Evolutionary conservation across 2,888 invertebrate genomes (phyloP).

Genomic region (Tenthredo amoena): DNA sequence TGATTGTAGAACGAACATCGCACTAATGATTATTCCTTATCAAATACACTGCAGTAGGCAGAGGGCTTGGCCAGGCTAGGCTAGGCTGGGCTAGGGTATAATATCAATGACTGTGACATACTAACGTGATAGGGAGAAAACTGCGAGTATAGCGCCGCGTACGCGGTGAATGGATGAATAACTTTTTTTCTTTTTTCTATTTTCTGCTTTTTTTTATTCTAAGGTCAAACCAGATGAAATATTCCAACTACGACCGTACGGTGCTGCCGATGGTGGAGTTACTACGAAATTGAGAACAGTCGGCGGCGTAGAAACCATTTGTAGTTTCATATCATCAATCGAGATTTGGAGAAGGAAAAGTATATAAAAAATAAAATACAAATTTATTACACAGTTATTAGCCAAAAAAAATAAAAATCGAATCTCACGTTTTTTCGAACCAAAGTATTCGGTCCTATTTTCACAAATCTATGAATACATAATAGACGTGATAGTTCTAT

Average conservation of each 20-base stretch:
- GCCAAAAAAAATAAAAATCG: background rate
- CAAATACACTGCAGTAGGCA: background rate
- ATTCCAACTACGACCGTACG: background rate
- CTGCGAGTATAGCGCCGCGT: background rate
- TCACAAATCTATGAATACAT: background rate
- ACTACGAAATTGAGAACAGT: background rate
- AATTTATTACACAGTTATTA: background rate
- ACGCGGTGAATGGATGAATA: background rate
- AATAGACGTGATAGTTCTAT: background rate
- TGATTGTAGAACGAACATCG: conserved; percentile 16
- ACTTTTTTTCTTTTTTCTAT: background rate
- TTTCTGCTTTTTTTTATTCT: background rate
- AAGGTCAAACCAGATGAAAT: background rate
- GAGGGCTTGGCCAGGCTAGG: background rate
- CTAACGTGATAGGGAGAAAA: background rate
- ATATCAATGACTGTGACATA: background rate
- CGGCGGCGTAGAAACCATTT: background rate
- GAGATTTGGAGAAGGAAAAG: background rate
- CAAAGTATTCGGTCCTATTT: background rate
- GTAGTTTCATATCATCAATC: background rate
- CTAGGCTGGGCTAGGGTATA: background rate
- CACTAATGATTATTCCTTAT: conserved; percentile 11
- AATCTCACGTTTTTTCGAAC: background rate
- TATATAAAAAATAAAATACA: background rate
- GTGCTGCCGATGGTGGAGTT: background rate